Evolutionary conservation across 1,140 invertebrate genomes (phyloP).

Genomic region (Drosophila elegans): DNA sequence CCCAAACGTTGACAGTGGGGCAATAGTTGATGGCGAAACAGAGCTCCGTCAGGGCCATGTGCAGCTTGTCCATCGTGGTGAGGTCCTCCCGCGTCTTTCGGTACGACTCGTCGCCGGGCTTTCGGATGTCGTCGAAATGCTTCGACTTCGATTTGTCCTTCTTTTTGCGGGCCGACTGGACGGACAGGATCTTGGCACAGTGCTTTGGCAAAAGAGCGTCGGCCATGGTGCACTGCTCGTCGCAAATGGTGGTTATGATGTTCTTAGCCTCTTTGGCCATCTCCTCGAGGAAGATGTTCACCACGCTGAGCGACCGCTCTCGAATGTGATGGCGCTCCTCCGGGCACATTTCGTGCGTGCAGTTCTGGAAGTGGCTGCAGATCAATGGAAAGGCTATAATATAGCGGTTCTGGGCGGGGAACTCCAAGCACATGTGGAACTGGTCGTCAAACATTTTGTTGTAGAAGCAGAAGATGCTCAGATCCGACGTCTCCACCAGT

Average conservation of each 20-base stretch:
- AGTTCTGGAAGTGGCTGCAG: slow-evolving; percentile 98
- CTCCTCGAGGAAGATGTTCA: slow-evolving; percentile 98
- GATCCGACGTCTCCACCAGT: slow-evolving; percentile 97
- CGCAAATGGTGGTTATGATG: slow-evolving; percentile 99
- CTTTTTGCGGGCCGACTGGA: slow-evolving; percentile 95
- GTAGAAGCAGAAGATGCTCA: slow-evolving; percentile 99
- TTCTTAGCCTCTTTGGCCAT: slow-evolving; percentile 99
- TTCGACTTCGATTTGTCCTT: slow-evolving; percentile 95
- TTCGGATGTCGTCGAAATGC: slow-evolving; percentile 92
- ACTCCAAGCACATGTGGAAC: slow-evolving; percentile 99
- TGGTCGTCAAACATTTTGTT: slow-evolving; percentile 98
- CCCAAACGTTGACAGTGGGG: slow-evolving; percentile 98
- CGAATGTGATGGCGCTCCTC: slow-evolving; percentile 99
- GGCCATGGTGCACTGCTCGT: slow-evolving; percentile 97
- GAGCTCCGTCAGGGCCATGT: slow-evolving; percentile 99
- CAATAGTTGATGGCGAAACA: slow-evolving; percentile 99
- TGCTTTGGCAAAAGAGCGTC: slow-evolving; percentile 98
- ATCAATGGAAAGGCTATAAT: slow-evolving; percentile 99
- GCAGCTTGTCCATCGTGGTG: slow-evolving; percentile 99
- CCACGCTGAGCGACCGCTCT: slow-evolving; percentile 97
- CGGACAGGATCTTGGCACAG: slow-evolving; percentile 94
- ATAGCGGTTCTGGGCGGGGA: slow-evolving; percentile 98
- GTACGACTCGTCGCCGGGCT: slow-evolving; percentile 97
- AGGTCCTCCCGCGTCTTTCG: slow-evolving; percentile 97
- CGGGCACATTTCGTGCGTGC: slow-evolving; percentile 98